A percentile compares a stretch with the other conserved stretches of the same genome.
Evolutionary conservation across 2,888 invertebrate genomes (phyloP).

Genomic region (Keiferia lycopersicella): DNA sequence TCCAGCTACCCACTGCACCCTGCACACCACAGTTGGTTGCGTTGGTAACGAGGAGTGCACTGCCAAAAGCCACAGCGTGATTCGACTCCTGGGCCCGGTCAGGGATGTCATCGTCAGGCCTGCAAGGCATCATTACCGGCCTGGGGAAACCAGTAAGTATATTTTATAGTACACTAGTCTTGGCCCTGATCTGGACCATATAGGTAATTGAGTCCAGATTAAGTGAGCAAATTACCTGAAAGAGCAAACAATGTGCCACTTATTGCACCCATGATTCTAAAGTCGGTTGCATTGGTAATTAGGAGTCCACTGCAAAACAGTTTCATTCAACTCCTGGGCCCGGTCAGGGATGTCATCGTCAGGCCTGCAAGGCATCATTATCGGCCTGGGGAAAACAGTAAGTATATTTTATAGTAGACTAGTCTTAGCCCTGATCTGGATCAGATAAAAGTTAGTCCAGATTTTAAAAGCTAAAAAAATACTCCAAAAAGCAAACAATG

Average conservation of each 20-base stretch:
- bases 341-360: slow-evolving; percentile 80
- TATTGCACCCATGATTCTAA: too few species aligned
- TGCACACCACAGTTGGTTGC: slow-evolving; percentile 83
- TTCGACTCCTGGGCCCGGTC: slow-evolving; percentile 83
- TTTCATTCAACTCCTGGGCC: slow-evolving; percentile 82
- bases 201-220: too few species aligned
- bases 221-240: too few species aligned
- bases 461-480: too few species aligned
- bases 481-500: too few species aligned
- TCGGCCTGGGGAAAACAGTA: slow-evolving; percentile 83
- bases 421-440: background rate
- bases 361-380: slow-evolving; percentile 79
- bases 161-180: background rate
- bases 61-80: slow-evolving; percentile 81
- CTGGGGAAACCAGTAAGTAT: slow-evolving; percentile 83
- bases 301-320: slow-evolving; percentile 50
- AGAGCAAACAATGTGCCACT: too few species aligned
- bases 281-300: too few species aligned
- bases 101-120: slow-evolving; percentile 84
- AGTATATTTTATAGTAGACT: slow-evolving; percentile 43
- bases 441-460: too few species aligned
- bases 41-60: slow-evolving; percentile 78
- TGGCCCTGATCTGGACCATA: background rate
- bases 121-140: slow-evolving; percentile 82
- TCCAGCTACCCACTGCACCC: slow-evolving; percentile 80